Evolutionary conservation across 2,888 invertebrate genomes (phyloP).

Genomic region (Julus scandinavius): DNA sequence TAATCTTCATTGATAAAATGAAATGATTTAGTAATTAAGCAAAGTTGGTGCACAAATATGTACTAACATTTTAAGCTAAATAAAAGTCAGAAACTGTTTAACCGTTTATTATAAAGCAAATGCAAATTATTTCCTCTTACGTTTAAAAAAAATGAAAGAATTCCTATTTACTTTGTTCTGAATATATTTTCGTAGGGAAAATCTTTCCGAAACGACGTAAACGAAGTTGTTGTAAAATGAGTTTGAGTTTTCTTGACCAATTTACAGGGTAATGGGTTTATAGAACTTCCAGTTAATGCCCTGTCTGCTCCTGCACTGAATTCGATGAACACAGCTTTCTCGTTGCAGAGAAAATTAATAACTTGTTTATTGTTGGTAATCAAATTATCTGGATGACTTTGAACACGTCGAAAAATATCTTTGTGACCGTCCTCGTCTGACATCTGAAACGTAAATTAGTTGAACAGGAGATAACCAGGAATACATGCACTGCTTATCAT

Average conservation of each 20-base stretch:
- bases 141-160: not conserved
- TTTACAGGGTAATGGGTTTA: not conserved
- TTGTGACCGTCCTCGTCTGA: not conserved
- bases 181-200: constrained; percentile 11
- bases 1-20: too few species aligned
- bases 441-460: not conserved
- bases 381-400: not conserved
- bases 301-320: not conserved
- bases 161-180: not conserved
- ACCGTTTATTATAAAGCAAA: too few species aligned
- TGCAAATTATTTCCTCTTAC: too few species aligned
- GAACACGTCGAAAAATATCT: not conserved
- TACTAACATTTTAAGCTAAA: too few species aligned
- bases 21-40: too few species aligned
- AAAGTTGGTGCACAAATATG: too few species aligned
- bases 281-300: not conserved
- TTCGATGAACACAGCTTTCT: not conserved
- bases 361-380: not conserved
- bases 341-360: not conserved
- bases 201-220: not conserved
- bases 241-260: not conserved
- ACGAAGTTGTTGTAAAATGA: not conserved
- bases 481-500: not conserved
- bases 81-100: too few species aligned
- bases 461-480: not conserved